phyloP scores from a whole-genome alignment of 2,888 invertebrate genomes.

The Drosophila robusta region DNA sequence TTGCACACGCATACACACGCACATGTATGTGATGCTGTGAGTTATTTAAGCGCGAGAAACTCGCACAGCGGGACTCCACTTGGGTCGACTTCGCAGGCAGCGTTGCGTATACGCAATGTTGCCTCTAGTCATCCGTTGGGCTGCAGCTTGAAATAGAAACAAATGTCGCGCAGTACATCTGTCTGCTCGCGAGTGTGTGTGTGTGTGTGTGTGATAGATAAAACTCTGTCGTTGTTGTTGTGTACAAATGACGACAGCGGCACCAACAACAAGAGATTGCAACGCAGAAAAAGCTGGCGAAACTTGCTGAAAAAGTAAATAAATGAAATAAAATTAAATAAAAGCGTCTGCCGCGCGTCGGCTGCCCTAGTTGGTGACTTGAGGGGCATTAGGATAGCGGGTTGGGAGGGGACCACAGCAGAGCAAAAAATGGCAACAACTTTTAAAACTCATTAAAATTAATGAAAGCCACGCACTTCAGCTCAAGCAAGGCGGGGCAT shows the following conservation, averaged over 20 bases:
- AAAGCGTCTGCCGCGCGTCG: constrained; percentile 32
- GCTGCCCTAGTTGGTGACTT: constrained; percentile 19
- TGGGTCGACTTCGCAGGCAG: constrained; percentile 20
- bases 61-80: not conserved
- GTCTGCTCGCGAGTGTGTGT: constrained; percentile 3
- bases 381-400: constrained; percentile 17
- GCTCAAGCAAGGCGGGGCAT: constrained; percentile 33
- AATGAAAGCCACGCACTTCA: constrained; percentile 80
- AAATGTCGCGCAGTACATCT: constrained; percentile 48
- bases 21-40: constrained; percentile 35
- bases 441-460: constrained; percentile 80
- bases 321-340: constrained; percentile 65
- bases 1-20: constrained; percentile 23
- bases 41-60: constrained; percentile 61
- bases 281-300: constrained; percentile 25
- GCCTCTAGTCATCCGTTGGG: constrained; percentile 27
- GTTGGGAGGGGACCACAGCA: not conserved
- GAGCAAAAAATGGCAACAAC: constrained; percentile 67
- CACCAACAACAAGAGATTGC: constrained; percentile 25
- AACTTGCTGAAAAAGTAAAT: constrained; percentile 55
- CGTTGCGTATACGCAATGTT: constrained; percentile 61
- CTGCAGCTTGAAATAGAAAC: constrained; percentile 57
- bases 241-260: constrained; percentile 39
- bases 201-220: constrained; percentile 43
- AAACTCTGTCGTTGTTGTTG: constrained; percentile 42